Percentiles rank a stretch among this genome's conserved stretches.
Conservation (phyloP, 2,113 vertebrate genomes). For the Chaetodon trifascialis region DNA sequence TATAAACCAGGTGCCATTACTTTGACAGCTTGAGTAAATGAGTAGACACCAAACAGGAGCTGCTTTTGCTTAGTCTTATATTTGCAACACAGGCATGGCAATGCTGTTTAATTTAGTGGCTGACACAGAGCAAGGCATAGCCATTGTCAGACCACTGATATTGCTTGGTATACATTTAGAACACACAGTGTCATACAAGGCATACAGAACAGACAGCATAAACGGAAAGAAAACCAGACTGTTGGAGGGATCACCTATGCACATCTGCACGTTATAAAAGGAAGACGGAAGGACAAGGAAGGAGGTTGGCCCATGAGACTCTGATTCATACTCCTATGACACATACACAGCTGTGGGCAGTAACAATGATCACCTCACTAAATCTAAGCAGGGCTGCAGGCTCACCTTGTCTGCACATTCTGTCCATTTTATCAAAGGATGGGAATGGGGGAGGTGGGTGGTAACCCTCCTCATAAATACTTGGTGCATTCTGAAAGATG, state of each 20-base stretch:
- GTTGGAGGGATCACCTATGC: slow-evolving; percentile 24
- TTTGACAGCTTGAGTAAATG: slow-evolving; percentile 30
- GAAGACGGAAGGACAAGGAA: neutral
- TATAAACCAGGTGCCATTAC: slow-evolving; percentile 9
- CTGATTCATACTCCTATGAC: slow-evolving; percentile 36
- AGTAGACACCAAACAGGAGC: slow-evolving; percentile 27
- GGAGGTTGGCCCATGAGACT: neutral
- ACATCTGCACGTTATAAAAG: slow-evolving; percentile 2
- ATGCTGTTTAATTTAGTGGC: slow-evolving; percentile 51
- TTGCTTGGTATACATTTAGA: slow-evolving; percentile 78
- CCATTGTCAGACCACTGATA: slow-evolving; percentile 53
- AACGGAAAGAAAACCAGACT: slow-evolving; percentile 47
- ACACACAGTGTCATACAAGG: slow-evolving; percentile 53
- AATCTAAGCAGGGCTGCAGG: slow-evolving; percentile 1
- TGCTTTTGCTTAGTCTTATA: slow-evolving; percentile 62
- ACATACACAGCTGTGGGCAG: slow-evolving; percentile 50
- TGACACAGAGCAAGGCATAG: slow-evolving; percentile 54
- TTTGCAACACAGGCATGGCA: slow-evolving; percentile 64
- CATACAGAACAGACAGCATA: slow-evolving; percentile 71
- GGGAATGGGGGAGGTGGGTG: neutral
- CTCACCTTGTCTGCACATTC: slow-evolving; percentile 6
- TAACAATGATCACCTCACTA: slow-evolving; percentile 27
- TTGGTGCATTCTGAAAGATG: slow-evolving; percentile 9
- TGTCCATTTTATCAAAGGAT: slow-evolving; percentile 8
- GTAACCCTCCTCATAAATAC: slow-evolving; percentile 32